A percentile compares a stretch with the other conserved stretches of the same genome.
Evolutionary conservation across 2,888 invertebrate genomes (phyloP).

Genomic region (Morinoia aosen): DNA sequence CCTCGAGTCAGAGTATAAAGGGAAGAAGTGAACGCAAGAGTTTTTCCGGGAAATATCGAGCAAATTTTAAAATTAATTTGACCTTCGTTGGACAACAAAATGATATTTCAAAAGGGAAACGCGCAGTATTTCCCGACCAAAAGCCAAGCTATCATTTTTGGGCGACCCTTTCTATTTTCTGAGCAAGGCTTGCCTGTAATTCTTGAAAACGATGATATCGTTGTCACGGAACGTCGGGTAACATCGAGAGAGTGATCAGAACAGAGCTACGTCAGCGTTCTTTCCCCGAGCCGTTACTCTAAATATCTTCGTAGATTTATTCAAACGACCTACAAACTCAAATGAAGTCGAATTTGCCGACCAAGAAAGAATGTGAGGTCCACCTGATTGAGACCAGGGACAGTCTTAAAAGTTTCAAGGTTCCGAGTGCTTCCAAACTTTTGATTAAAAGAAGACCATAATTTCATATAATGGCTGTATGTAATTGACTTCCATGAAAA

Average conservation of each 20-base stretch:
- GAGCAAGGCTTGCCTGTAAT: conserved; percentile 33
- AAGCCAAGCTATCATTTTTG: conserved; percentile 19
- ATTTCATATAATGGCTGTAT: background rate
- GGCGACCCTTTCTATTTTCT: conserved; percentile 24
- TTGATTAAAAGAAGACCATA: conserved; percentile 15
- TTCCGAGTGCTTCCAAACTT: background rate
- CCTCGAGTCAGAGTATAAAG: background rate
- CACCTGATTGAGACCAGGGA: conserved; percentile 25
- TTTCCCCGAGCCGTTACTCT: conserved; percentile 25
- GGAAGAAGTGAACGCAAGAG: background rate
- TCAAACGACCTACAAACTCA: conserved; percentile 48
- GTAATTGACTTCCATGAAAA: background rate
- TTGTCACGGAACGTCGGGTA: conserved; percentile 22
- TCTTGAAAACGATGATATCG: conserved; percentile 33
- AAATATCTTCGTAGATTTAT: conserved; percentile 45
- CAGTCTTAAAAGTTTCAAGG: background rate
- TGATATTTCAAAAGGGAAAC: conserved; percentile 7
- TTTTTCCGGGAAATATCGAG: background rate
- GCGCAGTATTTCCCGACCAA: background rate
- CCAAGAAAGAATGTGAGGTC: conserved; percentile 26
- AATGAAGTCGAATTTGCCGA: conserved; percentile 42
- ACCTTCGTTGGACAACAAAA: background rate
- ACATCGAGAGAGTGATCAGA: conserved; percentile 40
- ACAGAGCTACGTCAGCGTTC: conserved; percentile 35
- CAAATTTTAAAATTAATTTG: background rate